phyloP scores from a whole-genome alignment of 2,797 vertebrate species.

The Toxotes lorentzi region DNA sequence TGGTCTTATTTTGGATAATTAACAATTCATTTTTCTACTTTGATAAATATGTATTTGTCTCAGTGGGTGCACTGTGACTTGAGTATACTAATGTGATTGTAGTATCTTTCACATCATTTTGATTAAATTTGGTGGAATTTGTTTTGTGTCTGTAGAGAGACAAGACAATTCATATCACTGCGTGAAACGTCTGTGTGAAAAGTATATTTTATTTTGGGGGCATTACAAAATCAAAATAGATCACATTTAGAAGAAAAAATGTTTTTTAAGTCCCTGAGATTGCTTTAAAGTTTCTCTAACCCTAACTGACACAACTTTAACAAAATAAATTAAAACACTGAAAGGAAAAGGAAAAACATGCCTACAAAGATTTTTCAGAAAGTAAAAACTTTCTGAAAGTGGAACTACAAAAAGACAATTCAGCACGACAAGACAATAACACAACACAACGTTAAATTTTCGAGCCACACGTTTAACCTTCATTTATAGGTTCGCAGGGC shows the following conservation, averaged over 20 bases:
- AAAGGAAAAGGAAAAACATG: too few species aligned
- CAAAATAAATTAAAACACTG: too few species aligned
- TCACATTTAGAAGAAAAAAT: neutral
- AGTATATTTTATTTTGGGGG: too few species aligned
- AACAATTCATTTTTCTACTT: neutral
- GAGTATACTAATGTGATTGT: neutral
- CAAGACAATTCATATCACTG: neutral
- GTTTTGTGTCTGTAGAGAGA: neutral
- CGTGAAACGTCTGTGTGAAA: neutral
- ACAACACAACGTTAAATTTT: constrained; percentile 9
- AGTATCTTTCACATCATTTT: neutral
- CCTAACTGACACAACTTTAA: neutral
- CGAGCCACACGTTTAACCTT: constrained; percentile 4
- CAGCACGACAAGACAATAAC: neutral
- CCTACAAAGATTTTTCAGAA: neutral
- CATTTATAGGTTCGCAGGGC: constrained; percentile 12
- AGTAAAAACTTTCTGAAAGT: neutral
- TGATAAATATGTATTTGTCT: neutral
- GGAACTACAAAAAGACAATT: constrained; percentile 2
- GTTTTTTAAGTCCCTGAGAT: neutral
- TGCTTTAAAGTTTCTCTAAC: neutral
- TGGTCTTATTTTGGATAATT: neutral
- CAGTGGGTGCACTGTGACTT: neutral
- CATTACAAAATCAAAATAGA: neutral
- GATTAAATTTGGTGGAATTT: neutral